These are phyloP conservation scores for Lochmaea capreae DNA, from an alignment of 2,888 invertebrate species.

Conservation along the genomic window DNA sequence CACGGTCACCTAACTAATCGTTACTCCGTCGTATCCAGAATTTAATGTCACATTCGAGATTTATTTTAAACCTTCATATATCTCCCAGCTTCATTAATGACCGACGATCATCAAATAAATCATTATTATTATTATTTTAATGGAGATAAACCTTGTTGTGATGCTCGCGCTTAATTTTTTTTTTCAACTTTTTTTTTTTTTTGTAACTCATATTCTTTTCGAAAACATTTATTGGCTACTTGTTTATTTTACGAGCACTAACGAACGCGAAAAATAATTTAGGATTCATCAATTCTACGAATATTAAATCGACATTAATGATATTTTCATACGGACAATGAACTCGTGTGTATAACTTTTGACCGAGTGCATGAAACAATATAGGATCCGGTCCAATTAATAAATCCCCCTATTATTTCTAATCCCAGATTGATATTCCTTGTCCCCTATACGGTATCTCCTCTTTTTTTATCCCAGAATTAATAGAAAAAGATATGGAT, in stretches of 20 bases:
- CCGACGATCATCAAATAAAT: slow-evolving; percentile 36
- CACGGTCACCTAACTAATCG: slow-evolving; percentile 42
- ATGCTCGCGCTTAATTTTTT: neutral
- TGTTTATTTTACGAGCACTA: slow-evolving; percentile 28
- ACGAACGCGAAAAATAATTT: slow-evolving; percentile 28
- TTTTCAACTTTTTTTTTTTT: slow-evolving; percentile 17
- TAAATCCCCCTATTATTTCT: neutral
- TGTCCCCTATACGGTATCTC: slow-evolving; percentile 23
- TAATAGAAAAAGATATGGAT: slow-evolving; percentile 41
- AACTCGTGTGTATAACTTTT: neutral
- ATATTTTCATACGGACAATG: neutral
- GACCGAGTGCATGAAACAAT: neutral
- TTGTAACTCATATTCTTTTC: slow-evolving; percentile 12
- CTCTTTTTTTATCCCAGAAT: slow-evolving; percentile 32
- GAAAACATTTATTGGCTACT: slow-evolving; percentile 32
- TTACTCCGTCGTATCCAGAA: slow-evolving; percentile 43
- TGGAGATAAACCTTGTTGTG: slow-evolving; percentile 29
- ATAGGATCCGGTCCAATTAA: neutral
- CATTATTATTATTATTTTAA: slow-evolving; percentile 40
- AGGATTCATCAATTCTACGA: neutral
- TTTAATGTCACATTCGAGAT: slow-evolving; percentile 45
- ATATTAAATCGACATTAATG: neutral
- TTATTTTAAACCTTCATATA: slow-evolving; percentile 39
- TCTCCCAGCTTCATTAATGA: slow-evolving; percentile 35
- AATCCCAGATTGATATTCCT: slow-evolving; percentile 7